Evolutionary conservation across 2,888 invertebrate genomes (phyloP).

Genomic region (Lucinisca nassula): DNA sequence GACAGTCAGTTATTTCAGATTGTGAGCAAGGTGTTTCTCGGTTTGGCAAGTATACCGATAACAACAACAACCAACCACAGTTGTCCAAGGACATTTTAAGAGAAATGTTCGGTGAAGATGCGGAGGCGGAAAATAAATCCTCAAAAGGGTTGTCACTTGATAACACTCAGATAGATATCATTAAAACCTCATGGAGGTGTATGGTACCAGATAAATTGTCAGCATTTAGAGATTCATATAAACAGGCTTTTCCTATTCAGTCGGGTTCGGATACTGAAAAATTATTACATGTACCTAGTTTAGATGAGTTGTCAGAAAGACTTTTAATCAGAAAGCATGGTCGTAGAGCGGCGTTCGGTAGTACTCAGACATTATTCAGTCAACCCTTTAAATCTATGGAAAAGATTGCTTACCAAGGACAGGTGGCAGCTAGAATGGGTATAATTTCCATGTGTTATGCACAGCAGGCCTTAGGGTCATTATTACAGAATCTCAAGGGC

Average conservation of each 20-base stretch:
- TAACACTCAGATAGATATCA: conserved; percentile 23
- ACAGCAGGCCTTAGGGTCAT: conserved; percentile 45
- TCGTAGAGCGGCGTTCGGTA: background rate
- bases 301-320: conserved; percentile 32
- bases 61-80: too few relatives aligned
- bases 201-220: conserved; percentile 30
- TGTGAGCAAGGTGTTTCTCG: too few relatives aligned
- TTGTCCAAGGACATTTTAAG: too few relatives aligned
- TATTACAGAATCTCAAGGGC: conserved; percentile 28
- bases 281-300: conserved; percentile 26
- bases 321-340: conserved; percentile 14
- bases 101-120: conserved; percentile 1
- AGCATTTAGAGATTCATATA: conserved; percentile 34
- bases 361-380: background rate
- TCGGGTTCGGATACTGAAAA: background rate
- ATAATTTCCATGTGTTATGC: conserved; percentile 23
- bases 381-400: too few relatives aligned
- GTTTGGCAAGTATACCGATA: too few relatives aligned
- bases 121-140: background rate
- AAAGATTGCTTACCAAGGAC: conserved; percentile 29
- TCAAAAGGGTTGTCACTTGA: conserved; percentile 1
- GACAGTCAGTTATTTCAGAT: too few relatives aligned
- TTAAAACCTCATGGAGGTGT: conserved; percentile 28
- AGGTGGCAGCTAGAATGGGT: conserved; percentile 9
- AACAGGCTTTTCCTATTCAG: conserved; percentile 35